These are phyloP conservation scores for Melopsittacus undulatus DNA, from an alignment of 2,797 vertebrate genomes.

Conservation along the genomic window DNA sequence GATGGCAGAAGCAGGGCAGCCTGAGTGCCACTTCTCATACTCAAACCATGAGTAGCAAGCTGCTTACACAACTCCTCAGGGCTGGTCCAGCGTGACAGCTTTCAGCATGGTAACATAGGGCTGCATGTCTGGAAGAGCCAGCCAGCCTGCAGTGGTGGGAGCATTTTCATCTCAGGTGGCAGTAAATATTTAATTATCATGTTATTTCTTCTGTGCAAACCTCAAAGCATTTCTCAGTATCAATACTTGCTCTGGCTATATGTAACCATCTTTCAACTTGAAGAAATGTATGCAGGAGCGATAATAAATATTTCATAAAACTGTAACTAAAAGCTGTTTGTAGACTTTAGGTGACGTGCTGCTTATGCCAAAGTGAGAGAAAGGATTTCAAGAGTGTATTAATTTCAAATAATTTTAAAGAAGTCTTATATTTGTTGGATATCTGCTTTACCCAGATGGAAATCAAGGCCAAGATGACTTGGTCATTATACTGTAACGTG, in stretches of 20 bases:
- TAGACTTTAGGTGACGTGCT: constrained; percentile 21
- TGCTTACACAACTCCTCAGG: not conserved
- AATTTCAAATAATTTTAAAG: constrained; percentile 65
- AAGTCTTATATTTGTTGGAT: not conserved
- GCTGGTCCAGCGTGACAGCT: not conserved
- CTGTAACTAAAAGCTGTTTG: constrained; percentile 27
- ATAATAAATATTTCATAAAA: constrained; percentile 67
- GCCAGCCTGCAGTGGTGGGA: not conserved
- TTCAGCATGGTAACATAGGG: not conserved
- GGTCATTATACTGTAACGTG: not conserved
- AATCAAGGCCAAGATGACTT: constrained; percentile 55
- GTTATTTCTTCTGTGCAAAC: constrained; percentile 29
- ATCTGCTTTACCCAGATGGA: constrained; percentile 49
- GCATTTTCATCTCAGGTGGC: not conserved
- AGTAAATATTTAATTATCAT: constrained; percentile 50
- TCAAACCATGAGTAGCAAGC: not conserved
- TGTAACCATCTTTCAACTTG: constrained; percentile 47
- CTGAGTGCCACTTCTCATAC: not conserved
- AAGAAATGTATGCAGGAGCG: constrained; percentile 37
- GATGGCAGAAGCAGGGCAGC: not conserved
- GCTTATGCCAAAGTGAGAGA: constrained; percentile 22
- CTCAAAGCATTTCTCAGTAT: constrained; percentile 52
- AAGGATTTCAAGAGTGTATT: constrained; percentile 49
- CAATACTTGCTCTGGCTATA: constrained; percentile 47
- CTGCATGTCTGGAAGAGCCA: not conserved